Evolutionary conservation across 2,888 invertebrate genomes (phyloP).

Genomic region (Leptopterna dolabrata): DNA sequence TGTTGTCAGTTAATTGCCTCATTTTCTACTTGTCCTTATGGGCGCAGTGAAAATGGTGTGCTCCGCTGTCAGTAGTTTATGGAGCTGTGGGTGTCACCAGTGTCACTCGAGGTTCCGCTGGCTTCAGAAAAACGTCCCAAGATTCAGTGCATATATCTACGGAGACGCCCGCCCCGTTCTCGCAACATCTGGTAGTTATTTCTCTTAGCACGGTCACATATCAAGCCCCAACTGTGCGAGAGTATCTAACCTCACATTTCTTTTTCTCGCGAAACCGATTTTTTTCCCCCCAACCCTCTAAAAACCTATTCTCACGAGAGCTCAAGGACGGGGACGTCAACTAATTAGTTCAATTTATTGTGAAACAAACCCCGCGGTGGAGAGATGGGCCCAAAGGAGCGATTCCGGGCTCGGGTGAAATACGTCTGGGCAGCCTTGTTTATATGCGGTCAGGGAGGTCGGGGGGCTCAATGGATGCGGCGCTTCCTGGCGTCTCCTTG

Average conservation of each 20-base stretch:
- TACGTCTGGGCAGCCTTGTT: slow-evolving; percentile 41
- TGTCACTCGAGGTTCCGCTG: background rate
- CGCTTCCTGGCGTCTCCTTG: slow-evolving; percentile 28
- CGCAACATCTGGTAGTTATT: slow-evolving; percentile 15
- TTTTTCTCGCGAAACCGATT: background rate
- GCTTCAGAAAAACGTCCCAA: background rate
- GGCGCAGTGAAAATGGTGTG: background rate
- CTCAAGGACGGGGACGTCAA: slow-evolving; percentile 10
- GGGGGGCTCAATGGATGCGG: slow-evolving; percentile 20
- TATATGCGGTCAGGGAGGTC: slow-evolving; percentile 43
- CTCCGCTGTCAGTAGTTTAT: background rate
- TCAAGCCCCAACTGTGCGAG: background rate
- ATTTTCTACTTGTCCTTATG: too few relatives aligned
- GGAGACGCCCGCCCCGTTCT: background rate
- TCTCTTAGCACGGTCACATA: slow-evolving; percentile 21
- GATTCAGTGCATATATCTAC: slow-evolving; percentile 18
- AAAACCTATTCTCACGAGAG: slow-evolving; percentile 17
- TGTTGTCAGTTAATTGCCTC: too few relatives aligned
- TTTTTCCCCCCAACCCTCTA: background rate
- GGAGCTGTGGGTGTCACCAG: background rate
- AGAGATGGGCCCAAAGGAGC: background rate
- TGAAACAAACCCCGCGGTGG: slow-evolving; percentile 27
- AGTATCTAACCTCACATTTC: slow-evolving; percentile 8
- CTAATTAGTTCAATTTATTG: slow-evolving; percentile 51
- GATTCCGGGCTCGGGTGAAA: slow-evolving; percentile 43